A percentile compares a stretch with the other conserved stretches of the same genome.
These are phyloP conservation scores for Noctua comes DNA, from an alignment of 2,888 invertebrate species.

Conservation along the genomic window DNA sequence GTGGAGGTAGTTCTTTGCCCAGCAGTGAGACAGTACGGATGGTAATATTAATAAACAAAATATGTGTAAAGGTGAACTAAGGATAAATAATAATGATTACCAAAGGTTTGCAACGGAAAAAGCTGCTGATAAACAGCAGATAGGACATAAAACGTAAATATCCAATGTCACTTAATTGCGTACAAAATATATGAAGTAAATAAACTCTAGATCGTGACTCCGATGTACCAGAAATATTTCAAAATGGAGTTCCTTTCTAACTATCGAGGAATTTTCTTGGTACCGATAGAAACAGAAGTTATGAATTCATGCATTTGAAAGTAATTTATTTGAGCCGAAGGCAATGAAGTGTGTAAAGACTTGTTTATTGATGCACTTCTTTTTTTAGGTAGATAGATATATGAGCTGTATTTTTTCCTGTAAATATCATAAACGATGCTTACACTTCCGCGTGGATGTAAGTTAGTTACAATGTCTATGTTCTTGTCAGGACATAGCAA, in stretches of 20 bases:
- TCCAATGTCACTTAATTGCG: constrained; percentile 11
- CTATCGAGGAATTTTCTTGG: constrained; percentile 72
- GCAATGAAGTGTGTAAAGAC: constrained; percentile 40
- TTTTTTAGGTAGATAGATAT: background rate
- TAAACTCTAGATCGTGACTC: constrained; percentile 73
- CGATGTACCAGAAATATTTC: constrained; percentile 78
- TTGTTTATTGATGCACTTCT: constrained; percentile 5
- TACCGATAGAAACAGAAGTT: constrained; percentile 70
- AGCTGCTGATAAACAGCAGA: background rate
- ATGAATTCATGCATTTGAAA: constrained; percentile 30
- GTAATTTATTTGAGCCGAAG: constrained; percentile 37
- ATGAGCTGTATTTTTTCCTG: background rate
- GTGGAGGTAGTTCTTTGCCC: background rate
- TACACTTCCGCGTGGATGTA: background rate
- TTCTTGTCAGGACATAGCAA: background rate
- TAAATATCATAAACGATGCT: background rate
- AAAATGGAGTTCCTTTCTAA: constrained; percentile 76
- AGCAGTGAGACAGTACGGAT: background rate
- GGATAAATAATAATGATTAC: background rate
- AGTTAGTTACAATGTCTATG: background rate
- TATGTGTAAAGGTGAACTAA: background rate
- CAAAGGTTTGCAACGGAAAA: background rate
- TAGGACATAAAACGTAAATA: background rate
- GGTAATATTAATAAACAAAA: background rate
- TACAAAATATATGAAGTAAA: constrained; percentile 50